A percentile compares a stretch with the other conserved stretches of the same genome.
Conservation (phyloP, 2,888 invertebrate genomes). For the Nycteola revayana region DNA sequence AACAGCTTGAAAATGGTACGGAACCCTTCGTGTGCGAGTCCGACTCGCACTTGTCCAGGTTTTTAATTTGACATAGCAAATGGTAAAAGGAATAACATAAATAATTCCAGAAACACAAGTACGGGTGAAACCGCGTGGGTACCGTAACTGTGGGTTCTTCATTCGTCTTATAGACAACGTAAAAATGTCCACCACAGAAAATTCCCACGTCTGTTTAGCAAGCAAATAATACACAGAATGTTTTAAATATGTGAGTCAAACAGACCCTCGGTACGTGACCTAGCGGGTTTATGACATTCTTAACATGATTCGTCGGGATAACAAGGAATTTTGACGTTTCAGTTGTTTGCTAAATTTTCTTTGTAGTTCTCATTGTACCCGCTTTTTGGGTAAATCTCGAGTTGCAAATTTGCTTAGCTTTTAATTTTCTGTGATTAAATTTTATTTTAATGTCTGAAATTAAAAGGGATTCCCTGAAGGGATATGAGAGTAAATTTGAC, state of each 20-base stretch:
- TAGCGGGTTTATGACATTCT: slow-evolving; percentile 36
- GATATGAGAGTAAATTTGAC: slow-evolving; percentile 50
- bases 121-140: too few species aligned
- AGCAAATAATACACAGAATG: slow-evolving; percentile 10
- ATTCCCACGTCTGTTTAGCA: neutral
- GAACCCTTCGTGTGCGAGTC: too few species aligned
- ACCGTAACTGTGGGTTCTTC: too few species aligned
- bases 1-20: too few species aligned
- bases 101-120: too few species aligned
- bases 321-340: slow-evolving; percentile 42
- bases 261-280: slow-evolving; percentile 8
- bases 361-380: slow-evolving; percentile 33
- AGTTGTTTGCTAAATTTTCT: slow-evolving; percentile 35
- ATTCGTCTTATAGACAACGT: too few species aligned
- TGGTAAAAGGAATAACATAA: too few species aligned
- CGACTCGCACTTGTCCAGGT: too few species aligned
- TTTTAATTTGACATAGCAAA: too few species aligned
- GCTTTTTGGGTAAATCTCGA: slow-evolving; percentile 26
- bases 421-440: slow-evolving; percentile 51
- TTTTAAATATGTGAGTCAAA: slow-evolving; percentile 9
- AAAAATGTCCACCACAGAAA: too few species aligned
- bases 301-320: slow-evolving; percentile 37
- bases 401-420: slow-evolving; percentile 37
- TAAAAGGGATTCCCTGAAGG: slow-evolving; percentile 35
- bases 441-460: slow-evolving; percentile 48